Base-by-base conservation (phyloP, 2,888 invertebrate genomes). In the Gnatocerus cornutus region DNA sequence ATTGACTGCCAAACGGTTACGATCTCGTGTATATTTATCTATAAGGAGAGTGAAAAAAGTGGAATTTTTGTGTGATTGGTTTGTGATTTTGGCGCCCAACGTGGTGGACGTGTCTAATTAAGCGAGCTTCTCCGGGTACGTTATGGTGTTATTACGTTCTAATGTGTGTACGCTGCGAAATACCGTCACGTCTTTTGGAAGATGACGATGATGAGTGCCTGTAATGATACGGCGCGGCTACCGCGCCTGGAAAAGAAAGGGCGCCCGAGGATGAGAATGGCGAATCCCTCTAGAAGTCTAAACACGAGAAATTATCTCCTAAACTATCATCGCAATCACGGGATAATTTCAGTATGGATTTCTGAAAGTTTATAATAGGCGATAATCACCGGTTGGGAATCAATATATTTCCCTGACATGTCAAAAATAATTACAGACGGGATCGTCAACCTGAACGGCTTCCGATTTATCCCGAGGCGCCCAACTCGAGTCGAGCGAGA, bases 351-450 rank as follows among this genome's bases (percentile, higher is more conserved):
- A 76, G 80, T 79, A 77, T 79, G 73, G 76, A 77, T 79, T 78
- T 79, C 79, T 75, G 76, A 76, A 66, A 77, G 76, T 71, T 74
- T 72, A 73, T 79, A 80, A 80, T 80, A 78, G 77, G 76, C 79
- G 75, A 75, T 80, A 80, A 80, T 79, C 74, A 79, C 75, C 73
- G 76, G 71, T 78, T 75, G 68, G 64, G 75, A 77, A 76, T 76
- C 80, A 77, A 80, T 80, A 80, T 80, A 79, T 80, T 79, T 80
- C 63, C 45, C 80, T 65, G 68, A 79, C 77, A 79, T 79, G 80
- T 80, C 80, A 79, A 77, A 77, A 74, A 78, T 79, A 79, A 80
- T 80, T 77, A 78, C 75, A 75, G 76, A 70, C 61, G 62, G 68
- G 79, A 77, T 76, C 77, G 79, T 79, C 79, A 78, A 76, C 75